Base-by-base conservation (phyloP, 2,797 vertebrate genomes). In the Acanthiza pusilla region DNA sequence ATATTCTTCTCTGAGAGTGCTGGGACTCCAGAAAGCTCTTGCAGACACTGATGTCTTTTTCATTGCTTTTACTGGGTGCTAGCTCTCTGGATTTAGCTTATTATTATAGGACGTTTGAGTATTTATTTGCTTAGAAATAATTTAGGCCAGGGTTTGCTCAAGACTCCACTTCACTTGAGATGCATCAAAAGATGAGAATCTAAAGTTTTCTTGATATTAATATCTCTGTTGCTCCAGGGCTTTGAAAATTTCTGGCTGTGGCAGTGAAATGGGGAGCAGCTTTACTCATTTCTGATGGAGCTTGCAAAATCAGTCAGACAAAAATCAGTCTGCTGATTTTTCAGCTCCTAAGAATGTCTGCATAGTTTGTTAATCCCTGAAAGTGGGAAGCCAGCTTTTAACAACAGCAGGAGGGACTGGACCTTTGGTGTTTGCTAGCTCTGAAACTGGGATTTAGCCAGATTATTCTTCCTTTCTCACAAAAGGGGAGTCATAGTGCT, bases 391-490 rank as follows among this genome's bases (percentile, higher is more conserved):
- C 65, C 82, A 90, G 90, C 57, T 94, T 96, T 96, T 91, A 93
- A 73, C 47, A 95, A 83, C 94, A 96, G 86, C 87, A 91, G 89
- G 87, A 93, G 91, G 91, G 91, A 91, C 66, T 62, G 85, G 75
- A 94, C 88, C 67, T 95, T 95, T 94, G 78, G 91, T 93, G 89
- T 95, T 88, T 57, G 15, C 76, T 93, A 71, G 88, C 65, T 95
- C 86, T 92, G 57, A 85, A 95, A 67, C 80, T 95, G 94, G 93
- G 88, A 85, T 93, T 89, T 95, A 94, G 93, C 90, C 96, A 96
- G 90, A 91, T 96, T 96, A 95, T 96, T 96, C 92, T 96, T 97
- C 90, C 80, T 93, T 91, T 94, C 91, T 95, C 78, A 94, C 95
- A 94, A 80, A 94, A 96, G 14, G 73, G 51, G 76, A 95, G 53